Conservation (phyloP, 1,140 invertebrate genomes). For the Drosophila yakuba region DNA sequence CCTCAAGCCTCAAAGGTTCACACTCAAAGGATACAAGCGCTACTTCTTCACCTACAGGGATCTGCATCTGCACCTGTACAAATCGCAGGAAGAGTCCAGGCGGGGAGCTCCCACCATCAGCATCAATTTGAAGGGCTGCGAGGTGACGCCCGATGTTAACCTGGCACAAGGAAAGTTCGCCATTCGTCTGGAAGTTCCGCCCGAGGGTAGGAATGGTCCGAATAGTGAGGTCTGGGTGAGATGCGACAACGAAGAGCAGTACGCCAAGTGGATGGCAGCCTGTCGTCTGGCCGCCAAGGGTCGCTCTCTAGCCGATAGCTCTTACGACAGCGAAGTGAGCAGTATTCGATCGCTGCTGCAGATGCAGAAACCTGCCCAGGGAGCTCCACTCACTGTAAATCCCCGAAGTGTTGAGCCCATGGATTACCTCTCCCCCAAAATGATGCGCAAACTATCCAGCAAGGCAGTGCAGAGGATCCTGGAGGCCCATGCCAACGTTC, state of each 20-base stretch:
- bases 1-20: constrained; percentile 95
- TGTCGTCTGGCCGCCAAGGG: constrained; percentile 97
- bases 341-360: constrained; percentile 94
- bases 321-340: constrained; percentile 96
- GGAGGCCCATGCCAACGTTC: constrained; percentile 98
- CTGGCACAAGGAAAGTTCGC: constrained; percentile 95
- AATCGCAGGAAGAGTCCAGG: constrained; percentile 89
- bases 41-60: constrained; percentile 96
- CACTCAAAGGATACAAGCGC: constrained; percentile 94
- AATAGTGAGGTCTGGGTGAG: constrained; percentile 95
- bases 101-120: constrained; percentile 87
- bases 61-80: constrained; percentile 86
- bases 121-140: constrained; percentile 94
- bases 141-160: constrained; percentile 98
- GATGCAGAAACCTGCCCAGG: constrained; percentile 94
- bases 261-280: constrained; percentile 99
- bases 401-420: constrained; percentile 93
- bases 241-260: constrained; percentile 98
- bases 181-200: constrained; percentile 97
- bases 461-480: constrained; percentile 94
- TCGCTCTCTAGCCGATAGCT: constrained; percentile 95
- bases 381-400: constrained; percentile 88
- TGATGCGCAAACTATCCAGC: constrained; percentile 91
- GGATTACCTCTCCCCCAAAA: constrained; percentile 95
- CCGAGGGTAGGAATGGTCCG: constrained; percentile 90